Evolutionary conservation across 2,888 invertebrate genomes (phyloP), one percentile per base, ranked within the genome.

Genomic region (Crioceris asparagi): DNA sequence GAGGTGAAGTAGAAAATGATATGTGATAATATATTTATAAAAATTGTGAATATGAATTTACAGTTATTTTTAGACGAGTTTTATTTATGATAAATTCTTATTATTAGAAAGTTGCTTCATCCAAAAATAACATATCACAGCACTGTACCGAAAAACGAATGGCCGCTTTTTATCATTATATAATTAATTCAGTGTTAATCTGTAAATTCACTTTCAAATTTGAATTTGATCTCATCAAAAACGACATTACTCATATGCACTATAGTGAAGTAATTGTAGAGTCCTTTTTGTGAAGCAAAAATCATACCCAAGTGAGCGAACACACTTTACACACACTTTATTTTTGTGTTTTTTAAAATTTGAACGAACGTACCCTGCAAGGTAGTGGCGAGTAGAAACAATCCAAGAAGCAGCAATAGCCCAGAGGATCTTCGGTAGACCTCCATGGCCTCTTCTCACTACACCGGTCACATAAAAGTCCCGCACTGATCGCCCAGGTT

Each of bases 371-470:
- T 66, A 72, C 71, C 70, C 63, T 69, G 69, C 67, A 71, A 69
- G 67, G 68, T 59, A 59, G 64, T 60, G 65, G 67, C 65, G 66
- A 70, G 65, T 57, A 70, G 64, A 57, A 65, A 54, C 54, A 71
- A 61, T 64, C 70, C 67, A 65, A 71, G 66, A 61, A 69, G 64
- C 60, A 67, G 60, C 60, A 68, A 58, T 56, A 67, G 62, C 66
- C 68, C 66, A 65, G 68, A 67, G 66, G 69, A 67, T 65, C 61
- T 65, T 60, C 66, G 64, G 64, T 66, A 67, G 67, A 67, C 67
- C 70, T 67, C 69, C 70, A 71, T 71, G 65, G 66, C 67, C 66
- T 64, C 47, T 59, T 56, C 56, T 57, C 58, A 62, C 63, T 56
- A 58, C 60, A 59, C 60, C 60, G 57, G 57, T 61, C 62, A 61